Base-by-base conservation (phyloP, 2,888 invertebrate species). In the Glaucopsyche alexis region DNA sequence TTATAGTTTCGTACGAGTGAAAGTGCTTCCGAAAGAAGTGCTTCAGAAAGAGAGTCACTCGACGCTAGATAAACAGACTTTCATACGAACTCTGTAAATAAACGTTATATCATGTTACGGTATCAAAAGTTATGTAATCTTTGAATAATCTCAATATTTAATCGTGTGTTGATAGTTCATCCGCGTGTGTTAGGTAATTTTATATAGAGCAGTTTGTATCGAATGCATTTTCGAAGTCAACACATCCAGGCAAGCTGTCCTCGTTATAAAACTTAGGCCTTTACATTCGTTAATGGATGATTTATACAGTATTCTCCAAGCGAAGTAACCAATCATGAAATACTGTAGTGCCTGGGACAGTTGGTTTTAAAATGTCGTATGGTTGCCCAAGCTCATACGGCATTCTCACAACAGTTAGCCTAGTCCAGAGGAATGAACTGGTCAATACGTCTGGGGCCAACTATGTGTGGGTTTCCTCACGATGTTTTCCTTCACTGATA, bases 41-140 rank as follows among this genome's bases (percentile, higher is more conserved):
- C 13, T 78, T 78, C n/a, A 70, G 14, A n/a, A n/a, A n/a, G n/a
- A n/a, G 50, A 66, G 29, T 52, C 69, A 47, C 69, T 69, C 47
- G 69, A 49, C 49, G 64, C 40, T 60, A 29, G 38, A 60, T 67
- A 16, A 45, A 67, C 47, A 67, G 45, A 69, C 69, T 49, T 49
- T 69, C 69, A 11, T 69, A 14, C 19, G 49, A 19, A 49, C 69
- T 60, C 8, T 29, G 49, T 29, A 49, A 69, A 69, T 19, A 13
- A 67, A 67, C 11, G 69, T 69, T 69, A 69, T 69, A 69, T 69
- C 47, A 69, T 29, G 49, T 69, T 69, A 29, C 29, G 29, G 19
- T 29, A 67, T 67, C 45, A 69, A 49, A 69, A 29, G 14, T 71
- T 8, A 47, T 71, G 50, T 66, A 60, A 60, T 60, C 60, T 38